phyloP scores from a whole-genome alignment of 2,888 invertebrate species.

The Exocentrus adspersus region DNA sequence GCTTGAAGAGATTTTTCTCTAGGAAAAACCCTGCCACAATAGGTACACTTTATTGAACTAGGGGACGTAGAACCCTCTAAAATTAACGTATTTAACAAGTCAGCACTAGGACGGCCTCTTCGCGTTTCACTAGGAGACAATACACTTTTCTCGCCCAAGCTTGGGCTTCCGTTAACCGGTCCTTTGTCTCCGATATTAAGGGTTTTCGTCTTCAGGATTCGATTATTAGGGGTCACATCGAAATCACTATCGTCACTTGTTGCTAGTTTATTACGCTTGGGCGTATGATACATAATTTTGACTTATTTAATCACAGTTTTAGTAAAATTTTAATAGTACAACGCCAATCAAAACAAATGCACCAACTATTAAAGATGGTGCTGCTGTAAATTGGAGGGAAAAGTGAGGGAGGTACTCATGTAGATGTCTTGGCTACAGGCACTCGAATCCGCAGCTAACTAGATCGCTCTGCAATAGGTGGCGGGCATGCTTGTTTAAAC shows the following conservation, averaged over 20 bases:
- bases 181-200: conserved; percentile 54
- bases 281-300: conserved; percentile 51
- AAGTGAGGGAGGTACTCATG: conserved; percentile 6
- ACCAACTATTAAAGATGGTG: conserved; percentile 49
- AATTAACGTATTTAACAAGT: conserved; percentile 74
- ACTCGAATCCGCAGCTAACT: background rate
- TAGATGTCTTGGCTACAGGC: conserved; percentile 1
- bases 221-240: conserved; percentile 52
- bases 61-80: conserved; percentile 75
- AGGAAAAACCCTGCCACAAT: conserved; percentile 78
- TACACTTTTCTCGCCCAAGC: conserved; percentile 48
- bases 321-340: conserved; percentile 41
- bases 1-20: conserved; percentile 80
- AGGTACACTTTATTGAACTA: conserved; percentile 76
- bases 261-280: conserved; percentile 50
- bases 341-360: conserved; percentile 56
- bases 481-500: background rate
- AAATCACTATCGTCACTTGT: conserved; percentile 48
- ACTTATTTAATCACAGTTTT: conserved; percentile 47
- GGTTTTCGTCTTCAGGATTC: conserved; percentile 51
- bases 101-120: conserved; percentile 77
- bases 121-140: conserved; percentile 63
- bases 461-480: background rate
- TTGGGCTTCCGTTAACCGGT: conserved; percentile 53
- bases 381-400: conserved; percentile 55